Conservation (phyloP, 2,113 vertebrate species). For the Rallus limicola region DNA sequence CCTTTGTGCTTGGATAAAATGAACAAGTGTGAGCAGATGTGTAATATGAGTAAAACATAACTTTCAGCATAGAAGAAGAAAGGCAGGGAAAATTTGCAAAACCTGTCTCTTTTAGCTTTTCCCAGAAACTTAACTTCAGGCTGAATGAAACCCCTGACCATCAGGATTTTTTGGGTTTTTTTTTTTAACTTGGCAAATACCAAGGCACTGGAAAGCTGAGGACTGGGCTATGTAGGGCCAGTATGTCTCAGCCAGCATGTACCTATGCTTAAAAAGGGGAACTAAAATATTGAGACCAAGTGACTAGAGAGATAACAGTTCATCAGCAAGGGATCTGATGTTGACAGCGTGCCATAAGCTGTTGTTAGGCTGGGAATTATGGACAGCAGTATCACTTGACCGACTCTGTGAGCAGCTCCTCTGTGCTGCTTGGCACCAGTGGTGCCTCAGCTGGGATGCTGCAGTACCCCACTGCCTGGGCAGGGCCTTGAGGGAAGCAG, state of each 20-base stretch:
- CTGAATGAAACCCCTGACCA: neutral
- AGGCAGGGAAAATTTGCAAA: neutral
- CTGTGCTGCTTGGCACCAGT: neutral
- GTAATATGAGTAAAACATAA: neutral
- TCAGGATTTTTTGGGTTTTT: too few relatives aligned
- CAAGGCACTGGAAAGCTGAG: neutral
- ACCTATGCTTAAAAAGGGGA: neutral
- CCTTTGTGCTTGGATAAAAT: neutral
- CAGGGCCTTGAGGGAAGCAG: rapidly evolving
- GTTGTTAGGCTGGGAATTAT: neutral
- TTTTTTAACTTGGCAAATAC: neutral
- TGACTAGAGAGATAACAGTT: neutral
- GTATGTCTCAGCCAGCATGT: neutral
- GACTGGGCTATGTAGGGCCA: neutral
- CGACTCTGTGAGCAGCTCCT: neutral
- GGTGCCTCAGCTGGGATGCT: neutral
- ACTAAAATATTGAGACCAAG: neutral
- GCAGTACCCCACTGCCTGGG: neutral
- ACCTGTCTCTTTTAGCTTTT: neutral
- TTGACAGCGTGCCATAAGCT: neutral
- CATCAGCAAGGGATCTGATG: neutral
- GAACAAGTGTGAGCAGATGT: neutral
- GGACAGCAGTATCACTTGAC: neutral
- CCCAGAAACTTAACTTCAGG: neutral
- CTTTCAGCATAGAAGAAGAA: neutral